Evolutionary conservation across 2,888 invertebrate species (phyloP).

Genomic region (Lepetodrilus schrolli): DNA sequence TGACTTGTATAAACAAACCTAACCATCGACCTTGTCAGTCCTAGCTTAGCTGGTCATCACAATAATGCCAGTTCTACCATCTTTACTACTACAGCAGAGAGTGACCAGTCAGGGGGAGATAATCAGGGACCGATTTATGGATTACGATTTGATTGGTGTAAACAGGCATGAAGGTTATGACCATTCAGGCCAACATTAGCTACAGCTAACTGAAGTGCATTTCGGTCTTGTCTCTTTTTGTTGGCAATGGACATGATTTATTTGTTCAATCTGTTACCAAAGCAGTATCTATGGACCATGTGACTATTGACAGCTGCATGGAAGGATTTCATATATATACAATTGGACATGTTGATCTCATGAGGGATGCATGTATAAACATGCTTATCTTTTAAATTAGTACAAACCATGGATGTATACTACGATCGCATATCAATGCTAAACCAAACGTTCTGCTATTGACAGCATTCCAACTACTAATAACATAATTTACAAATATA

Average conservation of each 20-base stretch:
- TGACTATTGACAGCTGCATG: neutral
- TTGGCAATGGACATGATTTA: neutral
- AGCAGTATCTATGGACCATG: neutral
- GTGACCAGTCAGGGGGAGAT: conserved; percentile 19
- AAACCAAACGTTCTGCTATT: too few species aligned
- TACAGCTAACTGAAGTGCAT: neutral
- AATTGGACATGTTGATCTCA: too few species aligned
- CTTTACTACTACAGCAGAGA: conserved; percentile 2
- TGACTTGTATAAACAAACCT: neutral
- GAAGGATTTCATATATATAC: too few species aligned
- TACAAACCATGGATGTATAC: too few species aligned
- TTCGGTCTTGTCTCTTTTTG: neutral
- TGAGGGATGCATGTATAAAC: too few species aligned
- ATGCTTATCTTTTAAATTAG: too few species aligned
- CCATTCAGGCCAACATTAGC: conserved; percentile 6
- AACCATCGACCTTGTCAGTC: neutral
- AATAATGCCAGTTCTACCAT: neutral
- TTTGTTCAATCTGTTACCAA: neutral
- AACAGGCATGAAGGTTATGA: conserved; percentile 1
- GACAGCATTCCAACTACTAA: too few species aligned
- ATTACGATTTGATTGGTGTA: conserved; percentile 17
- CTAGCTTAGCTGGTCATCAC: neutral
- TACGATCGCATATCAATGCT: too few species aligned
- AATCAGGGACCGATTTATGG: conserved; percentile 12
- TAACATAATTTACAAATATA: too few species aligned